Percentiles rank a stretch among this genome's conserved stretches.
Conservation (phyloP, 2,888 invertebrate species). For the Tetragonisca angustula region DNA sequence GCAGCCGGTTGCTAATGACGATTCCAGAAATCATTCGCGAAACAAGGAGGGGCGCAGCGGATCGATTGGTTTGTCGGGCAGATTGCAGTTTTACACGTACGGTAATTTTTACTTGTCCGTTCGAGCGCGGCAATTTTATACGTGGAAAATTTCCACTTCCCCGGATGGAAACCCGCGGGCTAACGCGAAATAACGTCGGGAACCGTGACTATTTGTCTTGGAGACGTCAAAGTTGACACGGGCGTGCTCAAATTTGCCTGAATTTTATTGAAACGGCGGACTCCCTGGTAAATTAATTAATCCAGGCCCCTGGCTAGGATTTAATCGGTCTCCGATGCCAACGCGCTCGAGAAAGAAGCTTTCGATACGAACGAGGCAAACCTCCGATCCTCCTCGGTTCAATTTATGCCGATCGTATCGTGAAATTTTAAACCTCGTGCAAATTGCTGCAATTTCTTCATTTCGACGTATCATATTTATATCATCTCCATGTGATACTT, state of each 20-base stretch:
- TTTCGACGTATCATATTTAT: neutral
- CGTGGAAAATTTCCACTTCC: neutral
- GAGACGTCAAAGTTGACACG: neutral
- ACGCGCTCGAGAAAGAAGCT: slow-evolving; percentile 9
- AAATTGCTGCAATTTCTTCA: no score
- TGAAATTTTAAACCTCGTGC: neutral
- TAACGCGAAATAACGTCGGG: neutral
- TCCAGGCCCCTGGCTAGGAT: neutral
- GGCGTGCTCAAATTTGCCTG: neutral
- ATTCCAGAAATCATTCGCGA: neutral
- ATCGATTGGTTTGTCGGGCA: neutral
- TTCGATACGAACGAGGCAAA: neutral
- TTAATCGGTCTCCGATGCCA: slow-evolving; percentile 20
- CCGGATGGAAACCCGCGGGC: no score
- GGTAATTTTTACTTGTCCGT: neutral
- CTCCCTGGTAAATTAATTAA: slow-evolving; percentile 9
- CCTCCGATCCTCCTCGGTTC: neutral
- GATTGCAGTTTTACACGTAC: neutral
- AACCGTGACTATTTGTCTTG: neutral
- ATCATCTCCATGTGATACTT: no score
- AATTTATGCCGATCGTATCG: neutral
- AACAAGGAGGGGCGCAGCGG: neutral
- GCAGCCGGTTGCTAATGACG: slow-evolving; percentile 9
- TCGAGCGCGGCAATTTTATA: neutral
- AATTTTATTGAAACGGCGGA: slow-evolving; percentile 1